phyloP scores from a whole-genome alignment of 2,797 vertebrate species.

The Bryconaethiops microstoma region DNA sequence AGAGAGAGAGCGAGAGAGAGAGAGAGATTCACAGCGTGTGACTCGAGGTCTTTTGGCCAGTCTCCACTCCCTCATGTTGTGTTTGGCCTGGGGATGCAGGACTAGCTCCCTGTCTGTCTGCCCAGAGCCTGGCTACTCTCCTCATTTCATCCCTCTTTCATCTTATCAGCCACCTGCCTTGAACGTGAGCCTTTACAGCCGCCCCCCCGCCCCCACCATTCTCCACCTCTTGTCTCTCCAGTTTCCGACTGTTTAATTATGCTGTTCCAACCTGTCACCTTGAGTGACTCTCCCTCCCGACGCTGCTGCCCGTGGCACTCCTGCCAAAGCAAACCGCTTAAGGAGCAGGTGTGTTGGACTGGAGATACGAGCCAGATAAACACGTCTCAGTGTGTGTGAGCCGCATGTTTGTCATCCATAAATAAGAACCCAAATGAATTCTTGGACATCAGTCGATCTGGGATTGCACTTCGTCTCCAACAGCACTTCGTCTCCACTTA shows the following conservation, averaged over 20 bases:
- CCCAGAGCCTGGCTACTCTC: conserved; percentile 43
- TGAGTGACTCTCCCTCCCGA: conserved; percentile 28
- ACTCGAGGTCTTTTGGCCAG: conserved; percentile 41
- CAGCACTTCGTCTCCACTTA: conserved; percentile 41
- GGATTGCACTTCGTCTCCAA: conserved; percentile 45
- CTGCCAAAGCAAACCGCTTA: conserved; percentile 55
- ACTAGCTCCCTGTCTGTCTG: conserved; percentile 24
- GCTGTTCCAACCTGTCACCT: conserved; percentile 40
- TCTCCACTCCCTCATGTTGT: conserved; percentile 42
- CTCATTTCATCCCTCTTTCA: conserved; percentile 52
- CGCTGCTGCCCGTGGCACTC: conserved; percentile 6
- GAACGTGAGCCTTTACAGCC: conserved; percentile 28
- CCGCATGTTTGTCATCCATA: conserved; percentile 39
- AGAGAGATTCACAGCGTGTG: conserved; percentile 19
- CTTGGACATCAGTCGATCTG: conserved; percentile 36
- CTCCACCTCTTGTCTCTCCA: conserved; percentile 15
- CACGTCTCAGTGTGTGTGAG: conserved; percentile 16
- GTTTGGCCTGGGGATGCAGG: conserved; percentile 50
- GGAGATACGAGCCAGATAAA: conserved; percentile 42
- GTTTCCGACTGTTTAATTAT: conserved; percentile 52
- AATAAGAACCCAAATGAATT: conserved; percentile 47
- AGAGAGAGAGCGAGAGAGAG: no score
- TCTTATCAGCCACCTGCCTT: conserved; percentile 59
- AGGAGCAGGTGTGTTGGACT: conserved; percentile 43
- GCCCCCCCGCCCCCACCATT: conserved; percentile 9